Percentiles rank a stretch among this genome's conserved stretches.
Evolutionary conservation across 2,113 vertebrate genomes (phyloP).

Genomic region (Eclectus roratus): DNA sequence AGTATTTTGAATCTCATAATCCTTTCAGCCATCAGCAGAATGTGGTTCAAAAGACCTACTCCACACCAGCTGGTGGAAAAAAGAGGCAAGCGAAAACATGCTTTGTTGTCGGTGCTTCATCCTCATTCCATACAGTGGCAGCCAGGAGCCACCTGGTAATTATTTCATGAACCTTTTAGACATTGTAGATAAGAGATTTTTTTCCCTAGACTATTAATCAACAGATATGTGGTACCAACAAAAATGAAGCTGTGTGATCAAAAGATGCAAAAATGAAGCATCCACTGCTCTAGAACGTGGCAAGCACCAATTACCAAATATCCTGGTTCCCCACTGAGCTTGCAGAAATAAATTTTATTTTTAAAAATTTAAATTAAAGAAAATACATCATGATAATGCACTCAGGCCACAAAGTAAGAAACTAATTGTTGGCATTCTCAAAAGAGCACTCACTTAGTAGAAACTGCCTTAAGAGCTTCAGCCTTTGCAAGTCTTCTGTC

Average conservation of each 20-base stretch:
- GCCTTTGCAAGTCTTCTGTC: background rate
- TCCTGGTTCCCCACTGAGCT: background rate
- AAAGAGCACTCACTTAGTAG: background rate
- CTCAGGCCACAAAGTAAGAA: background rate
- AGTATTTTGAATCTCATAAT: background rate
- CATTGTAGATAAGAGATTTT: background rate
- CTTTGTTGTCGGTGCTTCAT: fast-evolving
- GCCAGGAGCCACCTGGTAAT: background rate
- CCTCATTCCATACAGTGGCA: background rate
- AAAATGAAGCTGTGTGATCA: background rate
- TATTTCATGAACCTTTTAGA: background rate
- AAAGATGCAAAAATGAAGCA: too few relatives aligned
- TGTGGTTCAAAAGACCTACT: background rate
- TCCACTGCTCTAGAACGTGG: background rate
- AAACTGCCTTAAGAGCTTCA: background rate
- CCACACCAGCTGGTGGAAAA: background rate
- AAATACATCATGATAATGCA: background rate
- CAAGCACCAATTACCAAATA: background rate
- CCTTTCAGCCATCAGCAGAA: background rate
- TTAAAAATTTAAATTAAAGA: background rate
- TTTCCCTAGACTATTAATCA: background rate
- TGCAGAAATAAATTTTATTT: background rate
- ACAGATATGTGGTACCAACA: background rate
- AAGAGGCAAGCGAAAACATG: background rate
- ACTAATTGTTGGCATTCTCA: background rate